Evolutionary conservation across 1,140 invertebrate genomes (phyloP), one percentile per base, ranked within the genome.

Genomic region (Meloidogyne hapla): DNA sequence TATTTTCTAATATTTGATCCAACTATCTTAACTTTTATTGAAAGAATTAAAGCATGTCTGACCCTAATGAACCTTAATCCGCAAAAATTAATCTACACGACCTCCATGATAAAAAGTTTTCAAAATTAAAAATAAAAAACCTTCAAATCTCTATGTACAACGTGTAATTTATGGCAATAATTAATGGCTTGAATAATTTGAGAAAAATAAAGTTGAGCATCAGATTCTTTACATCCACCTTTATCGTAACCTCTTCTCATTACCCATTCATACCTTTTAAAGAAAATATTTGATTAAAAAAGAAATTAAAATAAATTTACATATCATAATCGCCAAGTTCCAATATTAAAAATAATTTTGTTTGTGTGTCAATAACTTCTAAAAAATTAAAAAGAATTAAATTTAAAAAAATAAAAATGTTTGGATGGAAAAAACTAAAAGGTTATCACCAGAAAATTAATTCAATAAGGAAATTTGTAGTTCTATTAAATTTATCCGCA

Each of bases 251-350:
- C 38, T 88, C 97, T 94, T 88, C 93, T 92, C 93, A 98, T 96
- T 84, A 99, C 99, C 88, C 97, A 97, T 33, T 82, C 75, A 69
- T 78, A 42, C 62, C 62, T 68, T 26, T 45, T 25, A 12, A 66
- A 25, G 6, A 12, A 33, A 33, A 71, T 8, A n/a, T 6, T 26
- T 2, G 45, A 70, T 90, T 99, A 96, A 89, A 98, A 6, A n/a
- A n/a, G n/a, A 15, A 21, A 18, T 48, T 4, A 42, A 42, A 45
- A 56, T n/a, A 5, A 5, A n/a, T 56, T 56, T 56, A 99, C 83
- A 99, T 91, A 90, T 99, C 96, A 28, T 96, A 96, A 90, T 99
- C 95, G n/a, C 94, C 96, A 77, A 98, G 89, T 90, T 99, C 96
- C 83, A 99, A 90, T 85, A 99, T 96, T 84, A 98, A 80, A 82